Evolutionary conservation across 2,888 invertebrate genomes (phyloP).

Genomic region (Cheilosia variabilis): DNA sequence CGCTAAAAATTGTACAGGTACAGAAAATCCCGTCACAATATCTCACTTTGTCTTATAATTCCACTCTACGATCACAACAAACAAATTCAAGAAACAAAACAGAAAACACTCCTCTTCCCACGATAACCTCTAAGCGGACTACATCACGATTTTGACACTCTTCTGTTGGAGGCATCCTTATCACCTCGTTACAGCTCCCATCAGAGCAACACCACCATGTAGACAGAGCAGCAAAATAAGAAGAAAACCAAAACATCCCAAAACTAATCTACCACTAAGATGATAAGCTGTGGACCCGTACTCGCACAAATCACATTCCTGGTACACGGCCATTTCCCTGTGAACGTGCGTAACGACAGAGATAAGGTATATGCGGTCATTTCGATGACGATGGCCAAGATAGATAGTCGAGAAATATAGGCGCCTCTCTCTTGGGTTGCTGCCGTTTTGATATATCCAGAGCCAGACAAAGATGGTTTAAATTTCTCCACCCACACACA

Average conservation of each 20-base stretch:
- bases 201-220: conserved; percentile 10
- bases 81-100: conserved; percentile 5
- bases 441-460: not conserved
- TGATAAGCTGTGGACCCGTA: conserved; percentile 56
- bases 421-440: not conserved
- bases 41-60: not conserved
- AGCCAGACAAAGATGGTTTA: not conserved
- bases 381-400: conserved; percentile 24
- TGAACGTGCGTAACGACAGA: conserved; percentile 67
- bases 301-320: not conserved
- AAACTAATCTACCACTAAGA: conserved; percentile 44
- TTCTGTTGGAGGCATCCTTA: conserved; percentile 40
- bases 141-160: conserved; percentile 41
- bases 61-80: not conserved
- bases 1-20: no score
- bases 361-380: conserved; percentile 59
- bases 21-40: not conserved
- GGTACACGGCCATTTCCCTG: conserved; percentile 35
- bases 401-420: not conserved
- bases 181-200: conserved; percentile 38
- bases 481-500: not conserved
- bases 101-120: conserved; percentile 32
- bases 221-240: conserved; percentile 5
- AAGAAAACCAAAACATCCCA: conserved; percentile 12
- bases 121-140: conserved; percentile 61